These are phyloP conservation scores for Omphaloscelis lunosa DNA, from an alignment of 2,888 invertebrate genomes.

Conservation along the genomic window DNA sequence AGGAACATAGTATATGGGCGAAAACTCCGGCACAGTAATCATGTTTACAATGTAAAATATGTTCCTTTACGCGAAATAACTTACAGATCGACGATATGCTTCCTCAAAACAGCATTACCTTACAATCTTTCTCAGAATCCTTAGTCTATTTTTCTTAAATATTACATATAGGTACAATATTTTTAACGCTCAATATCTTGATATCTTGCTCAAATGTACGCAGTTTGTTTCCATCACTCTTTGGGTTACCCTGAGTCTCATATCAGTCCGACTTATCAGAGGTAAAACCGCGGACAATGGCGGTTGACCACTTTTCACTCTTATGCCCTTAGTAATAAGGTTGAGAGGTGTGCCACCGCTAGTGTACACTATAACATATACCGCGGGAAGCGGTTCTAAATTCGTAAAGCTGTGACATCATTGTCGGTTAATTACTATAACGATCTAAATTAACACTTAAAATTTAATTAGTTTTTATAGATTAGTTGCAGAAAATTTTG, in stretches of 20 bases:
- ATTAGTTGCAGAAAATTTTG: neutral
- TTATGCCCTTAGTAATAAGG: neutral
- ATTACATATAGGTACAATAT: slow-evolving; percentile 23
- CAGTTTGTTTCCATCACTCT: slow-evolving; percentile 25
- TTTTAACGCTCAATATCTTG: neutral
- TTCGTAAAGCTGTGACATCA: slow-evolving; percentile 9
- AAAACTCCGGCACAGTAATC: neutral
- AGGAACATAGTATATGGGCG: neutral
- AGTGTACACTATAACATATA: neutral
- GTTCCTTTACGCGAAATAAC: neutral
- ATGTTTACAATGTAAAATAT: neutral
- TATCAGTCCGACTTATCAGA: slow-evolving; percentile 30
- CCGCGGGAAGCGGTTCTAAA: slow-evolving; percentile 8
- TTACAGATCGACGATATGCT: slow-evolving; percentile 47
- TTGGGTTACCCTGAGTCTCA: slow-evolving; percentile 35
- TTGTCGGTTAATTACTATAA: neutral
- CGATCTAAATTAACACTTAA: neutral
- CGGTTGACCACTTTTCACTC: neutral
- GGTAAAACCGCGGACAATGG: no score
- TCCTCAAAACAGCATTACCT: slow-evolving; percentile 6
- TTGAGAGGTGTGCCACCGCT: neutral
- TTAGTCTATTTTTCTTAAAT: slow-evolving; percentile 32
- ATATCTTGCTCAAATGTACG: slow-evolving; percentile 50
- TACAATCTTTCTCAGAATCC: slow-evolving; percentile 31
- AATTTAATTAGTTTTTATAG: slow-evolving; percentile 9